Conservation (phyloP, 2,888 invertebrate genomes). For the Herminia tarsipennalis region DNA sequence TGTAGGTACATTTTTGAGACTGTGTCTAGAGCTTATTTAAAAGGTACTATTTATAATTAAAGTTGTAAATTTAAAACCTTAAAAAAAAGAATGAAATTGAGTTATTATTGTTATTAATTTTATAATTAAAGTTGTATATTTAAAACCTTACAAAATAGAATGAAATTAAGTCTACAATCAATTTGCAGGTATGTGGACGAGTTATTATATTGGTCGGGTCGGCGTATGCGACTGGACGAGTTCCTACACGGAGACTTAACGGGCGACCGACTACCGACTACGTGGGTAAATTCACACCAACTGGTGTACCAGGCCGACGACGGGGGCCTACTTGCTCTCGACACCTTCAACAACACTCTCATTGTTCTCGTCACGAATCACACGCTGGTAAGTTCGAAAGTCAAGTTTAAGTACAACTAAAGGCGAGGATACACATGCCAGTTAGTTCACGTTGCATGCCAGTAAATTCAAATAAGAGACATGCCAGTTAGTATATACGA, state of each 20-base stretch:
- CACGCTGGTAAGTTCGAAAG: slow-evolving; percentile 89
- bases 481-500: too few relatives aligned
- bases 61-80: too few relatives aligned
- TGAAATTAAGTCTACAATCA: not conserved
- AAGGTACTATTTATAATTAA: too few relatives aligned
- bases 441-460: too few relatives aligned
- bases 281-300: slow-evolving; percentile 93
- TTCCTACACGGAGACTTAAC: slow-evolving; percentile 92
- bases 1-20: too few relatives aligned
- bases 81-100: too few relatives aligned
- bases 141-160: too few relatives aligned
- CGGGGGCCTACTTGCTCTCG: slow-evolving; percentile 92
- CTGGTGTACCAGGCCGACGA: slow-evolving; percentile 95
- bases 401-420: too few relatives aligned
- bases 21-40: too few relatives aligned
- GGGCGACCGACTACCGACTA: slow-evolving; percentile 90
- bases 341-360: slow-evolving; percentile 92
- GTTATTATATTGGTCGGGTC: slow-evolving; percentile 94
- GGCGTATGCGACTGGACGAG: slow-evolving; percentile 94
- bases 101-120: too few relatives aligned
- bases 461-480: too few relatives aligned
- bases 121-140: too few relatives aligned
- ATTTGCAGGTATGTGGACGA: slow-evolving; percentile 92
- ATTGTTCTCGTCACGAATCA: slow-evolving; percentile 94
- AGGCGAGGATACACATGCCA: not conserved